phyloP scores from a whole-genome alignment of 2,113 vertebrate species.

The Heterochromis multidens region DNA sequence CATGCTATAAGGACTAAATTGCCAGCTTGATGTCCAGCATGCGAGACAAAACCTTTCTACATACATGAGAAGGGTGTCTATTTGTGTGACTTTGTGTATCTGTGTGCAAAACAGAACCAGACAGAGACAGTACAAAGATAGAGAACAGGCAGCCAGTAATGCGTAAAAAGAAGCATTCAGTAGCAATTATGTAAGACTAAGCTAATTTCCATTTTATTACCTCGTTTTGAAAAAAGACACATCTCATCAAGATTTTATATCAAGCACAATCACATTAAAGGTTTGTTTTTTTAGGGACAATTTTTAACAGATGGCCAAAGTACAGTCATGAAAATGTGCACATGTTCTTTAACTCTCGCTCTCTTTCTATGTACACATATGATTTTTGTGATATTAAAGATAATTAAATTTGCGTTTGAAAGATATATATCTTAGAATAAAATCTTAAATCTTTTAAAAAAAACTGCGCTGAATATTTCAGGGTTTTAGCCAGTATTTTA shows the following conservation, averaged over 20 bases:
- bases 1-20: constrained; percentile 63
- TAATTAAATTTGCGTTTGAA: not conserved
- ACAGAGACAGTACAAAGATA: constrained; percentile 24
- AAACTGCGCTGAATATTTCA: not conserved
- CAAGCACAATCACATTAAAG: not conserved
- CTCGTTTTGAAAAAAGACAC: not conserved
- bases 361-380: not conserved
- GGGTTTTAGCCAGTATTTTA: no score
- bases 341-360: not conserved
- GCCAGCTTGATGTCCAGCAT: constrained; percentile 55
- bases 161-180: not conserved
- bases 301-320: not conserved
- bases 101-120: constrained; percentile 26
- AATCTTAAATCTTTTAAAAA: not conserved
- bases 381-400: accelerated
- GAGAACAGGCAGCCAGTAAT: not conserved
- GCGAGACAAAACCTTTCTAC: constrained; percentile 56
- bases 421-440: not conserved
- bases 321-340: not conserved
- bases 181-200: not conserved
- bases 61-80: constrained; percentile 34
- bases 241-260: not conserved
- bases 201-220: not conserved
- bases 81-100: constrained; percentile 29
- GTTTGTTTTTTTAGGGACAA: not conserved